Percentiles rank a stretch among this genome's conserved stretches.
Evolutionary conservation across 2,888 invertebrate species (phyloP).

Genomic region (Rhaphigaster nebulosa): DNA sequence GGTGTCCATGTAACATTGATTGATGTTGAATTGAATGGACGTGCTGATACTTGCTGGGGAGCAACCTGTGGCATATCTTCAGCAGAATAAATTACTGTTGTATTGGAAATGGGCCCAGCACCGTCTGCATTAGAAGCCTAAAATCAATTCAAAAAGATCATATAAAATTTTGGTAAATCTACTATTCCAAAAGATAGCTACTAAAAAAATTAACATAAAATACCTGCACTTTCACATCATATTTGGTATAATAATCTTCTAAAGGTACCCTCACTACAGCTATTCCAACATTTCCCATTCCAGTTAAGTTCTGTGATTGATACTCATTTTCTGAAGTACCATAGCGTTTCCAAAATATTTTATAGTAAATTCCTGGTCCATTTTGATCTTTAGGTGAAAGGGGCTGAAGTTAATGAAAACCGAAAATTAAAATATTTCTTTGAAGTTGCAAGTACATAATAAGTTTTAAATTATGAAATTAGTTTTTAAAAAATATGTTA

Average conservation of each 20-base stretch:
- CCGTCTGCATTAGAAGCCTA: conserved; percentile 84
- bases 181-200: neutral
- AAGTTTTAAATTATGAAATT: neutral
- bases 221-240: conserved; percentile 87
- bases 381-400: conserved; percentile 85
- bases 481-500: no score
- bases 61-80: conserved; percentile 94
- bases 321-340: conserved; percentile 83
- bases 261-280: conserved; percentile 83
- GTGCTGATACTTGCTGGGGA: conserved; percentile 84
- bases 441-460: neutral
- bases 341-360: conserved; percentile 87
- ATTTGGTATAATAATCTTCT: conserved; percentile 84
- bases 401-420: conserved; percentile 70
- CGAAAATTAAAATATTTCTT: conserved; percentile 49
- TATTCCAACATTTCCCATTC: conserved; percentile 82
- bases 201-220: neutral
- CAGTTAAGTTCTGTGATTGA: conserved; percentile 78
- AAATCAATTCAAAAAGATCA: conserved; percentile 57
- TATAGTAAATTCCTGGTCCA: conserved; percentile 90
- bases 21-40: conserved; percentile 91
- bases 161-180: neutral
- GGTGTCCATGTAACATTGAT: conserved; percentile 93
- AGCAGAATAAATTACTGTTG: conserved; percentile 84
- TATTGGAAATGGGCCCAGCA: conserved; percentile 84